A percentile compares a stretch with the other conserved stretches of the same genome.
phyloP scores from a whole-genome alignment of 2,113 vertebrate species.

The Malurus elegans region DNA sequence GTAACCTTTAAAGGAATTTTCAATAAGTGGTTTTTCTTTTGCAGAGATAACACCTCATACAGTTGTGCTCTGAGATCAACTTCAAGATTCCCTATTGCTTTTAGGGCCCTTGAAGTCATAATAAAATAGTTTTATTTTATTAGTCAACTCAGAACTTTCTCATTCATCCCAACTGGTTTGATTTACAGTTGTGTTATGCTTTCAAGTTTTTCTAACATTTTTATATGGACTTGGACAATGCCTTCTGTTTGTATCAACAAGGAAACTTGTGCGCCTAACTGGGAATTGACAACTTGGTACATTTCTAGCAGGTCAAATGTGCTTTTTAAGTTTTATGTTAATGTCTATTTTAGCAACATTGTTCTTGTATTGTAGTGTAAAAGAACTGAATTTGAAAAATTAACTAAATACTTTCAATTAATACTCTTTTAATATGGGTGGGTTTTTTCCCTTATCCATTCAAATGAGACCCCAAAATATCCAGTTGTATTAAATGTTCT shows the following conservation, averaged over 20 bases:
- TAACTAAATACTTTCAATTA: not conserved
- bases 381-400: not conserved
- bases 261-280: not conserved
- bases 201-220: not conserved
- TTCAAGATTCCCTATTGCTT: slow-evolving; percentile 13
- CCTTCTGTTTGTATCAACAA: not conserved
- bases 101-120: not conserved
- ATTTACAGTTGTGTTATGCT: not conserved
- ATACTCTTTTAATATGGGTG: not conserved
- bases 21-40: slow-evolving; percentile 26
- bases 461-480: not conserved
- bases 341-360: not conserved
- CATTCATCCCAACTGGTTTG: not conserved
- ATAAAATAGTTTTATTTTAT: slow-evolving; percentile 42
- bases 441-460: not conserved
- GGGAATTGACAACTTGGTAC: not conserved
- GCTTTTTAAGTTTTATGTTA: not conserved
- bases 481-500: not conserved
- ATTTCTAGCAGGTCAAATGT: not conserved
- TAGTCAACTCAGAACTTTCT: not conserved
- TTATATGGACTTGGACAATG: not conserved
- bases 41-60: not conserved
- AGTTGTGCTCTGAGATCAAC: slow-evolving; percentile 17
- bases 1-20: slow-evolving; percentile 56
- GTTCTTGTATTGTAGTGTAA: not conserved